Percentiles rank a stretch among this genome's conserved stretches.
Conservation (phyloP, 1,140 invertebrate genomes). For the Scaptomyza montana region DNA sequence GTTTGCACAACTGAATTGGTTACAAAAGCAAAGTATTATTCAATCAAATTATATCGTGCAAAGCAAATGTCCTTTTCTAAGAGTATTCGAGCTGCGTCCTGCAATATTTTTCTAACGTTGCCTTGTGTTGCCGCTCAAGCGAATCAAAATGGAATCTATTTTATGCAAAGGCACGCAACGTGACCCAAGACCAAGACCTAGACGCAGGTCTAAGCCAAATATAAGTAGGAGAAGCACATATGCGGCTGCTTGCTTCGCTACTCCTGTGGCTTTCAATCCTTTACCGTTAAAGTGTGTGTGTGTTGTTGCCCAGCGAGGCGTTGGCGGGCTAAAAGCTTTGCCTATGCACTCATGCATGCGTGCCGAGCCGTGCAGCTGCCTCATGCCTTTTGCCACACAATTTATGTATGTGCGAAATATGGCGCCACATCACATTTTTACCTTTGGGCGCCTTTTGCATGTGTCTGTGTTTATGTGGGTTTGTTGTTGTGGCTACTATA, state of each 20-base stretch:
- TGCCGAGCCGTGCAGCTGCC: constrained; percentile 63
- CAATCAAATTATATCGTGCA: too few relatives aligned
- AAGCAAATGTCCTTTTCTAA: constrained; percentile 5
- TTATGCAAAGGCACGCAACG: constrained; percentile 74
- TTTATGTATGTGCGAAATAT: constrained; percentile 80
- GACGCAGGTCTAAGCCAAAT: constrained; percentile 43
- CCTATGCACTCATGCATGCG: constrained; percentile 78
- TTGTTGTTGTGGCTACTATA: constrained; percentile 3
- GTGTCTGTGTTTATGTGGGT: constrained; percentile 4
- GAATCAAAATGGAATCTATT: constrained; percentile 78
- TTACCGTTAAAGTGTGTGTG: constrained; percentile 14
- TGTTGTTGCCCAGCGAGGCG: constrained; percentile 37
- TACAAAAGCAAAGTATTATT: too few relatives aligned
- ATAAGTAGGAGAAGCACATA: constrained; percentile 36
- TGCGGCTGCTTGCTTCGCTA: constrained; percentile 39
- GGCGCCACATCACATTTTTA: constrained; percentile 61
- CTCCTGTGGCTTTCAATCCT: constrained; percentile 42
- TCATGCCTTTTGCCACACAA: constrained; percentile 59
- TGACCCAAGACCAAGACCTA: constrained; percentile 14
- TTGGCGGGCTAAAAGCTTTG: constrained; percentile 70
- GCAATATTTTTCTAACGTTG: constrained; percentile 9
- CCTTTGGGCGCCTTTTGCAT: constrained; percentile 38
- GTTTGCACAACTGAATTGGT: neutral
- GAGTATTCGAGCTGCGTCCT: constrained; percentile 20
- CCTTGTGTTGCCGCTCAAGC: constrained; percentile 39